These are phyloP conservation scores for Sinocyclocheilus grahami DNA, from an alignment of 2,113 vertebrate genomes.

Conservation along the genomic window DNA sequence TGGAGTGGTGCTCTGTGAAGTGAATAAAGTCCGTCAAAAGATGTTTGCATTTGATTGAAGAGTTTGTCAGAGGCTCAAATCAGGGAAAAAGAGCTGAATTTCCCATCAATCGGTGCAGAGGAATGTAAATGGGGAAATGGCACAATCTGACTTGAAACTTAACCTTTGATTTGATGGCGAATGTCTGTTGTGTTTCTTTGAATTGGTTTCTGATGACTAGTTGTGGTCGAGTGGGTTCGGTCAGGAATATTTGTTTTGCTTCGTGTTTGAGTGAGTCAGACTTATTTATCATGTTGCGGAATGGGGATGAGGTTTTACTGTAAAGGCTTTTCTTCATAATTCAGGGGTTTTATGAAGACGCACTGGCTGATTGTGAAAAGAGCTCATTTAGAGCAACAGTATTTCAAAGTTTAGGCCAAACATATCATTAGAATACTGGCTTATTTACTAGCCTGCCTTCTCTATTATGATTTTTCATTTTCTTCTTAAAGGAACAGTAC, in stretches of 20 bases:
- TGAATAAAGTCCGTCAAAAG: constrained; percentile 22
- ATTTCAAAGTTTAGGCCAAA: background rate
- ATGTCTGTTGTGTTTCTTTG: constrained; percentile 7
- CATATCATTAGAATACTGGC: background rate
- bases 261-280: background rate
- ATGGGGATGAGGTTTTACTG: background rate
- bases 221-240: background rate
- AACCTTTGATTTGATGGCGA: background rate
- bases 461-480: background rate
- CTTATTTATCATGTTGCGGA: background rate
- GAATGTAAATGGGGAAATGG: constrained; percentile 18
- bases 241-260: background rate
- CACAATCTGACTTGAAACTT: background rate
- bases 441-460: background rate
- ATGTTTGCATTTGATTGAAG: constrained; percentile 38
- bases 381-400: background rate
- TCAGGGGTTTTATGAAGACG: background rate
- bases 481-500: background rate
- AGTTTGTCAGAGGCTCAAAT: constrained; percentile 7
- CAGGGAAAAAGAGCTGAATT: constrained; percentile 1
- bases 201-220: background rate
- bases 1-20: constrained; percentile 7
- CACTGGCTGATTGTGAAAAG: background rate
- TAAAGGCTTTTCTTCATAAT: background rate
- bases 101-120: constrained; percentile 10